Conservation (phyloP, 1,140 invertebrate species). For the Drosophila nannoptera region DNA sequence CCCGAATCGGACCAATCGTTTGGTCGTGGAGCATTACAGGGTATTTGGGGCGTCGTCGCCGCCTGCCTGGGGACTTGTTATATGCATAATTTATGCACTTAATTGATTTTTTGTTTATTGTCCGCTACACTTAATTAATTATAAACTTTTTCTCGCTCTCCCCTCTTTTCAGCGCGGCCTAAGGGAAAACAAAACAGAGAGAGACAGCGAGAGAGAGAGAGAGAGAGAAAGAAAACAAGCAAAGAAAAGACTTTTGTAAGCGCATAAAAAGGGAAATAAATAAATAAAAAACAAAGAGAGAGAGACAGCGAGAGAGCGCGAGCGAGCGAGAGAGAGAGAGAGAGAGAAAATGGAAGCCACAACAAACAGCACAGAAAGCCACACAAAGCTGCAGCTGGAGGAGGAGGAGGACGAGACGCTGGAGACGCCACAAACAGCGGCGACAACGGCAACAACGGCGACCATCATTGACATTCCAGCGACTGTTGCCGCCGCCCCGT, state of each 20-base stretch:
- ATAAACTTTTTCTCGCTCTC: conserved; percentile 46
- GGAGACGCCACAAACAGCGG: conserved; percentile 12
- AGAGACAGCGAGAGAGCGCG: no score
- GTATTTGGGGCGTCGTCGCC: neutral
- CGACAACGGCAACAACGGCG: conserved; percentile 25
- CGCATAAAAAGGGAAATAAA: conserved; percentile 21
- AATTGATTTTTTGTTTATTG: conserved; percentile 75
- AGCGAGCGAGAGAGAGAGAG: no score
- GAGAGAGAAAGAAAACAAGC: neutral
- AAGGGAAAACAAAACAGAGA: neutral
- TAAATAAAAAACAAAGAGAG: neutral
- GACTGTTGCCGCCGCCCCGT: conserved; percentile 25
- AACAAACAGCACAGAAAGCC: conserved; percentile 44
- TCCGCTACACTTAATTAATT: conserved; percentile 67
- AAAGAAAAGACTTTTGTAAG: conserved; percentile 45
- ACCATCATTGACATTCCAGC: conserved; percentile 78
- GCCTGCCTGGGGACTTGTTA: conserved; percentile 26
- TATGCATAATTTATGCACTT: conserved; percentile 77
- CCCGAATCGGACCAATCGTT: neutral
- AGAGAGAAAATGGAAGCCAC: conserved; percentile 25
- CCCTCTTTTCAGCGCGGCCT: conserved; percentile 19
- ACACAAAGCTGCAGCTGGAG: conserved; percentile 59
- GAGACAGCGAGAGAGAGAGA: neutral
- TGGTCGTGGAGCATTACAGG: neutral
- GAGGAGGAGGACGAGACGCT: conserved; percentile 19